Evolutionary conservation across 2,888 invertebrate species (phyloP), one percentile per base, ranked within the genome.

Genomic region (Chromoteleia sp.): DNA sequence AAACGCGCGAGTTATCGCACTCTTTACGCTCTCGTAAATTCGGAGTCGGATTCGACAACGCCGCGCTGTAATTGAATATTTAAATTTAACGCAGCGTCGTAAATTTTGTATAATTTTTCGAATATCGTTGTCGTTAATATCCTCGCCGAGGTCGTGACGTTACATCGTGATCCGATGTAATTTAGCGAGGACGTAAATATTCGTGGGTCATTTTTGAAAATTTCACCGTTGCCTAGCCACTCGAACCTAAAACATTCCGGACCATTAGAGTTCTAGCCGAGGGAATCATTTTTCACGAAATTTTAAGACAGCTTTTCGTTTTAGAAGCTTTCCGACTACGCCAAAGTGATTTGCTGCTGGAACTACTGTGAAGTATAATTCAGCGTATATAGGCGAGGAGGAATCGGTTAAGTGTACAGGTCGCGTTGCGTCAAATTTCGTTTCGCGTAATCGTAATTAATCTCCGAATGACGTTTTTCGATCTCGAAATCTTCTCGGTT

Each of bases 241-340:
- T 58, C 58, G 33, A 48, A 70, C 21, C 48, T 39, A 58, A 70
- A 59, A 70, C 48, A 70, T 70, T 70, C 48, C 45, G 14, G 15
- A 21, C 58, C 58, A 58, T 70, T 70, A 70, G 68, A 58, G 58
- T 48, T 70, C 45, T 10, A 59, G 48, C 36, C 21, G 48, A 56
- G 56, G 48, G 58, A 29, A 58, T 58, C 21, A 58, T 70, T 70
- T 59, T 58, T 70, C 48, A 33, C 36, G 43, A 48, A 56, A 58
- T 58, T 58, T 70, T 70, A 70, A 70, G 70, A 58, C 45, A 12
- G 58, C 70, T 39, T 36, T 59, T 58, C 70, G 39, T 48, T 58
- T 43, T 58, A 15, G 48, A 59, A 70, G 58, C 48, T 59, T 58
- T 33, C 17, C 12, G 19, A 43, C 36, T 43, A 15, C 15, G 12